Percentiles rank a stretch among this genome's conserved stretches.
Conservation (phyloP, 2,797 vertebrate genomes). For the Leuciscus waleckii region DNA sequence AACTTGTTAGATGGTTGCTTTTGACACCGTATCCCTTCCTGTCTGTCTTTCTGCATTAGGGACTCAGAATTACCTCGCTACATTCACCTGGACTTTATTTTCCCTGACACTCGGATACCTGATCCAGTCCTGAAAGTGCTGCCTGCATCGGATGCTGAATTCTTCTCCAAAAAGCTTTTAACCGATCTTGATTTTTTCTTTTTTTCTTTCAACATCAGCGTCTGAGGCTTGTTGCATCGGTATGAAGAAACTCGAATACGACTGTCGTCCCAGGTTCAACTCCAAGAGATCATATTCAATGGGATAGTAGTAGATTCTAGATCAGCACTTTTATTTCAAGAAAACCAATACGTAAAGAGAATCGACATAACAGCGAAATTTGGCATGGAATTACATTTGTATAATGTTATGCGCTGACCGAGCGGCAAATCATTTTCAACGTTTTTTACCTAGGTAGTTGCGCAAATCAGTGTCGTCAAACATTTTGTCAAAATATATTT, state of each 20-base stretch:
- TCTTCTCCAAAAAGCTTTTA: slow-evolving; percentile 37
- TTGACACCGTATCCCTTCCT: slow-evolving; percentile 42
- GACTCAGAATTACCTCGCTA: slow-evolving; percentile 23
- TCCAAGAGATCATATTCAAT: slow-evolving; percentile 14
- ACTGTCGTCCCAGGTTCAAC: slow-evolving; percentile 3
- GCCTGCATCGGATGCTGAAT: neutral
- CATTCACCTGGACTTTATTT: slow-evolving; percentile 50
- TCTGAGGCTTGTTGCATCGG: slow-evolving; percentile 13
- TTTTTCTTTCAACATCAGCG: slow-evolving; percentile 30
- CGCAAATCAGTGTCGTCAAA: neutral
- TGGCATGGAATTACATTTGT: neutral
- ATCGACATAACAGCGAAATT: neutral
- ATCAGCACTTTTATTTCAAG: neutral
- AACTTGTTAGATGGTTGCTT: slow-evolving; percentile 39
- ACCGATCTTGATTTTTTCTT: slow-evolving; percentile 13
- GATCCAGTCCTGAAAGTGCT: slow-evolving; percentile 37
- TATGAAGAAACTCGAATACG: neutral
- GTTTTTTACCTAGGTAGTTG: neutral
- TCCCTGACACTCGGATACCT: slow-evolving; percentile 33
- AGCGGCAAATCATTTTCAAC: neutral
- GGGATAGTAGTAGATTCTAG: neutral
- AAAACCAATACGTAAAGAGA: neutral
- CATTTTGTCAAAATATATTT: neutral
- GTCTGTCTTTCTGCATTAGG: slow-evolving; percentile 49
- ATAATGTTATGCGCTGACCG: neutral